Evolutionary conservation across 2,797 vertebrate genomes (phyloP).

Genomic region (Martes flavigula): DNA sequence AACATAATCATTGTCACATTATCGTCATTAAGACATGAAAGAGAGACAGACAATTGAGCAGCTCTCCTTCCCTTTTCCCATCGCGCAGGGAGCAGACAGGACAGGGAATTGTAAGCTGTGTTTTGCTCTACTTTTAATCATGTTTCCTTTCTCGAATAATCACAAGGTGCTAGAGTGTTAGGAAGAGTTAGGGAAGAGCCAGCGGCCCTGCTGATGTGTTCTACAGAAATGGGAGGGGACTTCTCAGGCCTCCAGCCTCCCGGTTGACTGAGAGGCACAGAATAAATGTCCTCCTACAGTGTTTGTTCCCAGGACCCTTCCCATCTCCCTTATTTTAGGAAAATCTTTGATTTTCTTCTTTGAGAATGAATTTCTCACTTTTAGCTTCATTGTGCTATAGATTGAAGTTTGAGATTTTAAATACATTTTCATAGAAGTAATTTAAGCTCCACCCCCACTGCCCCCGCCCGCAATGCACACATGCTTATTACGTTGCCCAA

Average conservation of each 20-base stretch:
- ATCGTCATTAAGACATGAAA: constrained; percentile 54
- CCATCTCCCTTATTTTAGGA: neutral
- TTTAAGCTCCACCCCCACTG: rapidly evolving
- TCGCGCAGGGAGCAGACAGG: neutral
- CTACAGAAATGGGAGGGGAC: no score
- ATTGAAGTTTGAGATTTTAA: neutral
- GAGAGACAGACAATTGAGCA: neutral
- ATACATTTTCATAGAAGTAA: neutral
- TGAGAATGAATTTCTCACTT: neutral
- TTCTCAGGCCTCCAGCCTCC: rapidly evolving
- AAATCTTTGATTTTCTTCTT: neutral
- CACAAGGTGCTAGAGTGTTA: neutral
- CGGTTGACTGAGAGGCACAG: neutral
- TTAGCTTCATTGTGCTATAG: neutral
- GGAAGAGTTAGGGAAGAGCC: neutral
- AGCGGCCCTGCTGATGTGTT: neutral
- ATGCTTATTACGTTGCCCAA: no score
- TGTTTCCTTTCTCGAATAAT: neutral
- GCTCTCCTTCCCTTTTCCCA: neutral
- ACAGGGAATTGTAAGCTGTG: neutral
- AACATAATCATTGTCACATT: constrained; percentile 59
- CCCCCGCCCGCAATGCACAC: neutral
- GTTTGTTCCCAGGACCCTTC: neutral
- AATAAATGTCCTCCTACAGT: neutral
- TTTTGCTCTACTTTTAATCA: neutral